Evolutionary conservation across 2,888 invertebrate genomes (phyloP).

Genomic region (Melanchra persicariae): DNA sequence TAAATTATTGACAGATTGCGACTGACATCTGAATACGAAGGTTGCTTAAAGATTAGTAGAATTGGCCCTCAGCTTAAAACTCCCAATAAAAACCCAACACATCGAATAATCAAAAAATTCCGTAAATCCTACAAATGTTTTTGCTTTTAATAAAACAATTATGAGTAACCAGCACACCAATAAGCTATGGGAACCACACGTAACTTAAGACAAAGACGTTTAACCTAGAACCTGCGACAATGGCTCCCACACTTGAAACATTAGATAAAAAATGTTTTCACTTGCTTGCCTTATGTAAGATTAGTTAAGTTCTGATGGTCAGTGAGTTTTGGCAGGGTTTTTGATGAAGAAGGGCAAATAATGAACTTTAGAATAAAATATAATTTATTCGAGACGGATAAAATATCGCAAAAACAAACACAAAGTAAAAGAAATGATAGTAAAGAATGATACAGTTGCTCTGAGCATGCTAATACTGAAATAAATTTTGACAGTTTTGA

Average conservation of each 20-base stretch:
- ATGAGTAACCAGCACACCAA: constrained; percentile 63
- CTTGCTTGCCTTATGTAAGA: constrained; percentile 80
- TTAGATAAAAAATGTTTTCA: constrained; percentile 81
- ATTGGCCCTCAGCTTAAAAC: background rate
- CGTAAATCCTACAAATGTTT: constrained; percentile 37
- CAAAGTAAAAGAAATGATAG: background rate
- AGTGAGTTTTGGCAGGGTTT: constrained; percentile 16
- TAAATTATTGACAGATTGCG: no score
- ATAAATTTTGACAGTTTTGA: no score
- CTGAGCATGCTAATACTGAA: no score
- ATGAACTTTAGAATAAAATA: no score
- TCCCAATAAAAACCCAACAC: background rate
- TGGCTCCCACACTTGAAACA: constrained; percentile 85
- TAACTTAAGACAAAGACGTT: constrained; percentile 73
- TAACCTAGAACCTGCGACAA: constrained; percentile 84
- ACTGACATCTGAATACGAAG: no score
- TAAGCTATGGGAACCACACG: constrained; percentile 78
- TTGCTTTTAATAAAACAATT: constrained; percentile 63
- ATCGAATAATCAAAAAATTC: constrained; percentile 24
- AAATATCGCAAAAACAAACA: no score
- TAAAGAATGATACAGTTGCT: no score
- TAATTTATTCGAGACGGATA: no score
- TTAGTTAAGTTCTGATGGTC: constrained; percentile 66
- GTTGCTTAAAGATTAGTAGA: no score
- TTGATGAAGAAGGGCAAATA: background rate